Evolutionary conservation across 2,113 vertebrate genomes (phyloP).

Genomic region (Sisor rabdophorus): DNA sequence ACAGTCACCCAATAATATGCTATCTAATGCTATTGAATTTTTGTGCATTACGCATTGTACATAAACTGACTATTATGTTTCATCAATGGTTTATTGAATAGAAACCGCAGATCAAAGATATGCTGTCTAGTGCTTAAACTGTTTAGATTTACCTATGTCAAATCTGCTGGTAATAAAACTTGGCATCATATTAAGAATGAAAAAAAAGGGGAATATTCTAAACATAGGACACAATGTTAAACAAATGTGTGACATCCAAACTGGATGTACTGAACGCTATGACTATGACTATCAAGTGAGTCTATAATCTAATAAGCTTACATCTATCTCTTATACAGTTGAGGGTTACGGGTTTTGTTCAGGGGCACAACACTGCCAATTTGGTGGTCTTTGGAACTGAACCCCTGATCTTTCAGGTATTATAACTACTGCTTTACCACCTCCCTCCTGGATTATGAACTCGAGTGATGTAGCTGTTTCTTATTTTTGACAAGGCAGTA

Average conservation of each 20-base stretch:
- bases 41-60: conserved; percentile 25
- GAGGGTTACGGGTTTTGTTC: no score
- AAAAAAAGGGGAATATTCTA: not conserved
- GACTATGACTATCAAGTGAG: not conserved
- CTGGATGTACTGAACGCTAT: not conserved
- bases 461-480: no score
- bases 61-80: conserved; percentile 10
- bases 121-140: conserved; percentile 16
- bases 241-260: not conserved
- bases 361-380: no score
- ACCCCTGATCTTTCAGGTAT: no score
- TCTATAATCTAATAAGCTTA: not conserved
- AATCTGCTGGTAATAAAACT: conserved; percentile 4
- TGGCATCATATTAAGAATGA: not conserved
- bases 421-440: no score
- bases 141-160: conserved; percentile 16
- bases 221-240: not conserved
- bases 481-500: no score
- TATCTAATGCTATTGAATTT: conserved; percentile 13
- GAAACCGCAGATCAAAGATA: conserved; percentile 10
- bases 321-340: no score
- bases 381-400: no score
- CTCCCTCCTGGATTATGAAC: no score
- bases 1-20: not conserved
- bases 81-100: conserved; percentile 28